Evolutionary conservation across 2,888 invertebrate genomes (phyloP).

Genomic region (Folsomia manolachei): DNA sequence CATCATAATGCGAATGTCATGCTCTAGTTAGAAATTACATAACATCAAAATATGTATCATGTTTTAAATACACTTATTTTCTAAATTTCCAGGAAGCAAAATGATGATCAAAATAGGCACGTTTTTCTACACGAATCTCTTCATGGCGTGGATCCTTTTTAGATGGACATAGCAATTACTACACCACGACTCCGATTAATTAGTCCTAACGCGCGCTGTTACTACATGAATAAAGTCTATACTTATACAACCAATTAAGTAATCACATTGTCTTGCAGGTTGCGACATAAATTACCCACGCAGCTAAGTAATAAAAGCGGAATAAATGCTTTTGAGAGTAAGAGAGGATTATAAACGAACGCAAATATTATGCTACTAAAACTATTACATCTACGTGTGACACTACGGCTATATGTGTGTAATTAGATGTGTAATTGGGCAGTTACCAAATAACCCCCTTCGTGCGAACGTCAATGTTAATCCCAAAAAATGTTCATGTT

Average conservation of each 20-base stretch:
- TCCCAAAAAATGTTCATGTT: too few relatives aligned
- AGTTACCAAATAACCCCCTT: not conserved
- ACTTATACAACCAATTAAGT: not conserved
- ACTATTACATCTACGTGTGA: too few relatives aligned
- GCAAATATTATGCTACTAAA: too few relatives aligned
- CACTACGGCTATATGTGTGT: not conserved
- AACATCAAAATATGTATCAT: too few relatives aligned
- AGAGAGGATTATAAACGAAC: too few relatives aligned
- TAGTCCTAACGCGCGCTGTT: not conserved
- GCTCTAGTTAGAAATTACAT: too few relatives aligned
- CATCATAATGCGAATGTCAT: too few relatives aligned
- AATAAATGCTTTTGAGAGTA: not conserved
- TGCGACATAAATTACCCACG: not conserved
- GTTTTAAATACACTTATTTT: too few relatives aligned
- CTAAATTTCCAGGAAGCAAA: not conserved
- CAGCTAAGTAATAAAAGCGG: not conserved
- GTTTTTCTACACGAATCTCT: slow-evolving; percentile 7
- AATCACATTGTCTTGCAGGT: not conserved
- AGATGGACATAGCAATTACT: not conserved
- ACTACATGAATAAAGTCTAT: not conserved
- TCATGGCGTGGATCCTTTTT: not conserved
- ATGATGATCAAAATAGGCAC: not conserved
- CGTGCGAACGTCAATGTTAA: not conserved
- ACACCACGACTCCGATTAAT: not conserved
- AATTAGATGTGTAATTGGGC: not conserved